A percentile compares a stretch with the other conserved stretches of the same genome.
These are phyloP conservation scores for Anolis apletophallus DNA, from an alignment of 2,797 vertebrate species.

Conservation along the genomic window DNA sequence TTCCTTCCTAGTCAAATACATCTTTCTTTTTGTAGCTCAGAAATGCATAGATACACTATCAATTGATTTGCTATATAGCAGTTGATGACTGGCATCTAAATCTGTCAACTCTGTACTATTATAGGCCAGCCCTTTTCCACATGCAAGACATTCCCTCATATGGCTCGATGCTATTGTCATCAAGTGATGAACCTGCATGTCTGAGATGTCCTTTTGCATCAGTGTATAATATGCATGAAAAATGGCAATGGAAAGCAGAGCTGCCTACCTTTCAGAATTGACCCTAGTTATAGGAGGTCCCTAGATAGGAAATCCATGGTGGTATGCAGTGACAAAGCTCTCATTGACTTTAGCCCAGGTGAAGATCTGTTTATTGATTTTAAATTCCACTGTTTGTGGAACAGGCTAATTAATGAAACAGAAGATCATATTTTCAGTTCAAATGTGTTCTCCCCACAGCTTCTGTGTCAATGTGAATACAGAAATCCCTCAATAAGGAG, in stretches of 20 bases:
- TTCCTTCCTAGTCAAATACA: neutral
- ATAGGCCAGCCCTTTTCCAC: neutral
- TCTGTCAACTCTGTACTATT: neutral
- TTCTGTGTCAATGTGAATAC: slow-evolving; percentile 12
- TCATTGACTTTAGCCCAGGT: slow-evolving; percentile 34
- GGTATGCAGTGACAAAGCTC: neutral
- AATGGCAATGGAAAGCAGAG: neutral
- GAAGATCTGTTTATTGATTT: slow-evolving; percentile 44
- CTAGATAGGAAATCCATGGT: neutral
- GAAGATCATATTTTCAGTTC: slow-evolving; percentile 1
- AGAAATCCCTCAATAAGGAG: slow-evolving; percentile 18
- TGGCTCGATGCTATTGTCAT: neutral
- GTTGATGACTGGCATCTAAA: neutral
- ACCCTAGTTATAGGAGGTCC: neutral
- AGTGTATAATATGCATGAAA: neutral
- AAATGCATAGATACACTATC: neutral
- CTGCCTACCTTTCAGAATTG: neutral
- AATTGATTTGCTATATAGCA: neutral
- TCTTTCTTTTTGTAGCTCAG: neutral
- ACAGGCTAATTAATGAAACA: slow-evolving; percentile 41
- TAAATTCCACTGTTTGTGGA: slow-evolving; percentile 44
- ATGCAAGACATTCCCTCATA: neutral
- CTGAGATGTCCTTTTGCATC: neutral
- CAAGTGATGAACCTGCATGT: neutral
- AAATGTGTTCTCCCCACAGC: neutral